A percentile compares a stretch with the other conserved stretches of the same genome.
Evolutionary conservation across 2,113 vertebrate species (phyloP).

Genomic region (Acrocephalus kingi): DNA sequence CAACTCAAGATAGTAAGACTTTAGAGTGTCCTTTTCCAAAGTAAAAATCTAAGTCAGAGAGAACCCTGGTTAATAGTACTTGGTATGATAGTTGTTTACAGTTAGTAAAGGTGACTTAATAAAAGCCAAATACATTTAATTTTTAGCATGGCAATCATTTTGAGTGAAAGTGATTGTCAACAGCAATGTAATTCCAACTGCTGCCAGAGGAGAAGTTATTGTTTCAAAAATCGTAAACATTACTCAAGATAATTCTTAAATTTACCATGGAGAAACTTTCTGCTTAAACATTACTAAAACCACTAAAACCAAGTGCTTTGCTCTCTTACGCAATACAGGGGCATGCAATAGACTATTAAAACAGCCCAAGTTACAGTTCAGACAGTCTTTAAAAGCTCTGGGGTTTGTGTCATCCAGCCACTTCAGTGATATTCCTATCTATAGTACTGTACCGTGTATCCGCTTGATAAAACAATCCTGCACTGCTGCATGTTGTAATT

Average conservation of each 20-base stretch:
- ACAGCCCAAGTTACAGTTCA: not conserved
- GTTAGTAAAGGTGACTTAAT: not conserved
- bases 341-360: not conserved
- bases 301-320: not conserved
- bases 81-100: not conserved
- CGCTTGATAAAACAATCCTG: conserved; percentile 88
- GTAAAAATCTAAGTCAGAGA: not conserved
- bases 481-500: conserved; percentile 89
- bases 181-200: not conserved
- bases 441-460: conserved; percentile 82
- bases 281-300: not conserved
- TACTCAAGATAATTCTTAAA: not conserved
- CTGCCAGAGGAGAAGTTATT: not conserved
- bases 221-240: not conserved
- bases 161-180: not conserved
- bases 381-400: not conserved
- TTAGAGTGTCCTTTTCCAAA: not conserved
- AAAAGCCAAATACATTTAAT: not conserved
- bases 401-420: not conserved
- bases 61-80: not conserved
- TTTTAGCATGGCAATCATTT: not conserved
- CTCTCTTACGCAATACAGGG: not conserved
- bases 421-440: not conserved
- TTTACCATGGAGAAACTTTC: not conserved
- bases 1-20: not conserved